These are phyloP conservation scores for Drosophila triauraria DNA, from an alignment of 1,140 invertebrate species.

Conservation along the genomic window DNA sequence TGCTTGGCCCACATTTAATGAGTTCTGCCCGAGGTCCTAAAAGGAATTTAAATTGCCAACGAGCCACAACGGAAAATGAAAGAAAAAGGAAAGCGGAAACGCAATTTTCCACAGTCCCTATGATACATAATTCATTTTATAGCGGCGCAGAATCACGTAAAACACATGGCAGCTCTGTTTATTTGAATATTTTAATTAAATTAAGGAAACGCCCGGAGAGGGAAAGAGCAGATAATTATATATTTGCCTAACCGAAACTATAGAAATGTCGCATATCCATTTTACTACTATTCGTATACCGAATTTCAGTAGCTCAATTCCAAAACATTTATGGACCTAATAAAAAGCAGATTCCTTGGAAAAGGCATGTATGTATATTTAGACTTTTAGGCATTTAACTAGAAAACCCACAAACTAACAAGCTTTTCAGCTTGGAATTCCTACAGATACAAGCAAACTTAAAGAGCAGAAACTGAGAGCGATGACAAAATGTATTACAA, in stretches of 20 bases:
- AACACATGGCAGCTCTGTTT: background rate
- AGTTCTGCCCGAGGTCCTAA: slow-evolving; percentile 26
- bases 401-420: background rate
- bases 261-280: too few species aligned
- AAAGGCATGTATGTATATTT: too few species aligned
- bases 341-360: too few species aligned
- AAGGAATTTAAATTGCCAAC: slow-evolving; percentile 37
- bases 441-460: background rate
- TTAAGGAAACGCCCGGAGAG: background rate
- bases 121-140: slow-evolving; percentile 24
- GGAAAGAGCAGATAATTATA: background rate
- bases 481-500: background rate
- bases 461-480: background rate
- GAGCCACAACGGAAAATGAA: slow-evolving; percentile 5
- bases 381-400: too few species aligned
- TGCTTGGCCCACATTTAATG: slow-evolving; percentile 67
- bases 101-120: slow-evolving; percentile 1
- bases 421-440: background rate
- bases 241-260: background rate
- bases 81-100: background rate
- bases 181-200: slow-evolving; percentile 6
- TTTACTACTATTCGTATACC: too few species aligned
- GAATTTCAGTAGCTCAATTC: too few species aligned
- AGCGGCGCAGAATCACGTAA: background rate
- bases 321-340: too few species aligned